Evolutionary conservation across 1,140 invertebrate species (phyloP).

Genomic region (Hyles vespertilio): DNA sequence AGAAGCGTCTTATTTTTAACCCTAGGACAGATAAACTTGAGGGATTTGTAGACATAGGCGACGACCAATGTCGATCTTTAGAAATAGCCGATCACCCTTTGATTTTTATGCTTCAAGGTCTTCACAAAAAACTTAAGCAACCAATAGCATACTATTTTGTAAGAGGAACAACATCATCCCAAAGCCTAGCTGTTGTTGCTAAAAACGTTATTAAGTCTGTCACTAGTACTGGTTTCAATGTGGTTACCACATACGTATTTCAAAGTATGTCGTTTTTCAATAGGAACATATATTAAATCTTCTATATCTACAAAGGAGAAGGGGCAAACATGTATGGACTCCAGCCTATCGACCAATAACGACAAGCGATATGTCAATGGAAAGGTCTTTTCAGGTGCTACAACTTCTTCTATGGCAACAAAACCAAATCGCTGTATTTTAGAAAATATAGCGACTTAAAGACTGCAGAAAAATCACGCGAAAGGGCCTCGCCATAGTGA

Average conservation of each 20-base stretch:
- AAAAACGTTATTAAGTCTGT: slow-evolving; percentile 18
- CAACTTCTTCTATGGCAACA: no score
- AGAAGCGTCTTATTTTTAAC: slow-evolving; percentile 13
- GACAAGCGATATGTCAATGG: no score
- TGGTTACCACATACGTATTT: slow-evolving; percentile 21
- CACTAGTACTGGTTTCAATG: slow-evolving; percentile 11
- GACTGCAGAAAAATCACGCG: no score
- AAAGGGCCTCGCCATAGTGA: no score
- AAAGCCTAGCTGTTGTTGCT: slow-evolving; percentile 13
- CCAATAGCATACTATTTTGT: slow-evolving; percentile 19
- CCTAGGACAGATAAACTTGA: slow-evolving; percentile 17
- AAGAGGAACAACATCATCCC: slow-evolving; percentile 11
- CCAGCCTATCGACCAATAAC: no score
- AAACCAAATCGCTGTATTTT: no score
- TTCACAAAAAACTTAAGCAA: slow-evolving; percentile 16
- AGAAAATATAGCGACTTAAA: no score
- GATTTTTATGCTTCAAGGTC: slow-evolving; percentile 14
- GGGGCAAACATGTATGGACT: no score
- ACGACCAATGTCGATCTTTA: not conserved
- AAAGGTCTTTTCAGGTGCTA: no score
- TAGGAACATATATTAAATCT: slow-evolving; percentile 23
- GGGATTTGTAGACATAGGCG: slow-evolving; percentile 10
- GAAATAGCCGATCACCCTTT: slow-evolving; percentile 16
- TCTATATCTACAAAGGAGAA: no score
- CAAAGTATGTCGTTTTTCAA: slow-evolving; percentile 21